Percentiles rank a stretch among this genome's conserved stretches.
Evolutionary conservation across 35 echinoderm and acorn worm species (phyloP).

Genomic region (Diadema setosum): DNA sequence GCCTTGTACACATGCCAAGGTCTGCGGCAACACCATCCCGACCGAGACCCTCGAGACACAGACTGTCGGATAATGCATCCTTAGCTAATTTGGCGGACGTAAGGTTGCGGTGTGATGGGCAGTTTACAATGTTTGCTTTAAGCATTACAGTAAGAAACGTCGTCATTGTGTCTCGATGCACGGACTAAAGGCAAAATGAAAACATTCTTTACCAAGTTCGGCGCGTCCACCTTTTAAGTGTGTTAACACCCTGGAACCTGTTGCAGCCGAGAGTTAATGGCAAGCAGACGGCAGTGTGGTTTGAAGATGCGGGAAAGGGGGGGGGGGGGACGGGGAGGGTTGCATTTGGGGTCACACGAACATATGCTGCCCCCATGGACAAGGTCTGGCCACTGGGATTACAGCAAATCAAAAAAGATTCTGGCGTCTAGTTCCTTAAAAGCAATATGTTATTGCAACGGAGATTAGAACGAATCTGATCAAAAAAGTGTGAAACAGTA

Average conservation of each 20-base stretch:
- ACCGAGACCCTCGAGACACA: background rate
- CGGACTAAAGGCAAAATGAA: background rate
- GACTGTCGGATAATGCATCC: background rate
- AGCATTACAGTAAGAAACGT: background rate
- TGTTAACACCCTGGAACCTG: background rate
- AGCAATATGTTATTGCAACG: background rate
- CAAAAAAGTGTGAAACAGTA: too few species aligned
- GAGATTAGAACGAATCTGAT: conserved; percentile 8
- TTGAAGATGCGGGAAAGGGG: too few species aligned
- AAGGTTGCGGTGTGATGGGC: background rate
- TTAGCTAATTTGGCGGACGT: background rate
- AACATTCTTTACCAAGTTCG: too few species aligned
- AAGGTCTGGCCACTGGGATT: background rate
- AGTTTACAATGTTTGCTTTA: background rate
- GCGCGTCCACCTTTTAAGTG: too few species aligned
- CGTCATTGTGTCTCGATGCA: background rate
- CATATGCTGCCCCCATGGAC: background rate
- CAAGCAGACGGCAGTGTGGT: background rate
- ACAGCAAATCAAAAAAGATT: background rate
- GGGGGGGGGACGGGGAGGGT: too few species aligned
- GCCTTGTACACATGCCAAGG: too few species aligned
- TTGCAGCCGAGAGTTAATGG: background rate
- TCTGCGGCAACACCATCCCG: too few species aligned
- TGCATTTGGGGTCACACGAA: too few species aligned
- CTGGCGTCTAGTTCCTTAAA: background rate